These are phyloP conservation scores for Microchrysa polita DNA, from an alignment of 2,888 invertebrate genomes.

Conservation along the genomic window DNA sequence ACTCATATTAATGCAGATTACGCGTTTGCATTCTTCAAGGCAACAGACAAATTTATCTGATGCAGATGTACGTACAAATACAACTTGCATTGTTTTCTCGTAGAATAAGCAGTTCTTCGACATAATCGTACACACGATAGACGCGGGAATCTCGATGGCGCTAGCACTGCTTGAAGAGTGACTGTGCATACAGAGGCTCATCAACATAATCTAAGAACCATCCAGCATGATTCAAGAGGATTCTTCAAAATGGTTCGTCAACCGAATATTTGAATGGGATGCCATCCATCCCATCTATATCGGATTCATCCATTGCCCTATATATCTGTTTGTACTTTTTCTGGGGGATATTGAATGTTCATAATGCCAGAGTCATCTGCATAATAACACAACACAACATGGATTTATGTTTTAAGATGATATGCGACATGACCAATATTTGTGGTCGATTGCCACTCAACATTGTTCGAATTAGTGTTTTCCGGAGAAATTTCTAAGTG, in stretches of 20 bases:
- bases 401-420: conserved; percentile 37
- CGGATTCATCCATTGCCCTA: not conserved
- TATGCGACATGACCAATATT: conserved; percentile 36
- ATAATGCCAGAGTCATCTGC: conserved; percentile 33
- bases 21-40: not conserved
- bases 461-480: too few relatives aligned
- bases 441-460: conserved; percentile 13
- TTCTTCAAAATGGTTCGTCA: conserved; percentile 41
- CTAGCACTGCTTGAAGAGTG: conserved; percentile 17
- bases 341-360: not conserved
- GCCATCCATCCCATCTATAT: not conserved
- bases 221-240: conserved; percentile 31
- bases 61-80: conserved; percentile 30
- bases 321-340: conserved; percentile 2
- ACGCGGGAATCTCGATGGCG: conserved; percentile 11
- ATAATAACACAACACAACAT: conserved; percentile 16
- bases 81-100: conserved; percentile 22
- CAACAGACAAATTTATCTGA: conserved; percentile 17
- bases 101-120: conserved; percentile 19
- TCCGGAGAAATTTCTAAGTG: not conserved
- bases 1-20: not conserved
- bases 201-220: conserved; percentile 38
- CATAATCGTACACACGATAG: not conserved
- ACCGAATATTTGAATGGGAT: conserved; percentile 25
- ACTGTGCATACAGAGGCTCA: not conserved